Evolutionary conservation across 2,113 vertebrate species (phyloP).

Genomic region (Marcusenius ussheri): DNA sequence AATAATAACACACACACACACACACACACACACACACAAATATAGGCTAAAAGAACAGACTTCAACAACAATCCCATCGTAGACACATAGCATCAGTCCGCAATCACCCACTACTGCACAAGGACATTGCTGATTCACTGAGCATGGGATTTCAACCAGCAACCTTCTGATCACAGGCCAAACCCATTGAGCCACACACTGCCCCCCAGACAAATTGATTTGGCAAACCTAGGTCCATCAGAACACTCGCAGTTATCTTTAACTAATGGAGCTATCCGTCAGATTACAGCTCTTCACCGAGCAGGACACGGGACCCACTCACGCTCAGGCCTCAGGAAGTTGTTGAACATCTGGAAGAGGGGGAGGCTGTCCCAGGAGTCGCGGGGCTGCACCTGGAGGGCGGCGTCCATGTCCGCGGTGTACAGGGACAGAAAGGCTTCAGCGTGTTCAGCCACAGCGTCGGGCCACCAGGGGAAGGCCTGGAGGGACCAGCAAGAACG

Average conservation of each 20-base stretch:
- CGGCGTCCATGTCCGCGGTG: slow-evolving; percentile 79
- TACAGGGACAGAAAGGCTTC: slow-evolving; percentile 92
- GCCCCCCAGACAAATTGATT: background rate
- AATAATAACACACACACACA: too few relatives aligned
- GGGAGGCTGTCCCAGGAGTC: slow-evolving; percentile 96
- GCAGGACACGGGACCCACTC: slow-evolving; percentile 45
- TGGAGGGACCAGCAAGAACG: slow-evolving; percentile 35
- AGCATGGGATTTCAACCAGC: background rate
- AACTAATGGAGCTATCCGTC: background rate
- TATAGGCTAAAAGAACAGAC: too few relatives aligned
- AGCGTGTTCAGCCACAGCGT: slow-evolving; percentile 81
- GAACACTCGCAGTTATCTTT: background rate
- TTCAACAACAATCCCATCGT: too few relatives aligned
- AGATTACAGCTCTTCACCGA: background rate
- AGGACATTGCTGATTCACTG: background rate
- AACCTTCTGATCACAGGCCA: background rate
- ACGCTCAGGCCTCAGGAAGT: slow-evolving; percentile 82
- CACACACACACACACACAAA: too few relatives aligned
- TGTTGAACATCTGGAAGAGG: slow-evolving; percentile 93
- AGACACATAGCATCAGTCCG: too few relatives aligned
- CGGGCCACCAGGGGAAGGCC: slow-evolving; percentile 94
- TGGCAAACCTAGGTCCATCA: background rate
- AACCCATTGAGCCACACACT: background rate
- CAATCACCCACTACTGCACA: too few relatives aligned
- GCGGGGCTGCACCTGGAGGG: slow-evolving; percentile 72